A percentile compares a stretch with the other conserved stretches of the same genome.
Conservation (phyloP, 1,140 invertebrate genomes). For the Magallana gigas region DNA sequence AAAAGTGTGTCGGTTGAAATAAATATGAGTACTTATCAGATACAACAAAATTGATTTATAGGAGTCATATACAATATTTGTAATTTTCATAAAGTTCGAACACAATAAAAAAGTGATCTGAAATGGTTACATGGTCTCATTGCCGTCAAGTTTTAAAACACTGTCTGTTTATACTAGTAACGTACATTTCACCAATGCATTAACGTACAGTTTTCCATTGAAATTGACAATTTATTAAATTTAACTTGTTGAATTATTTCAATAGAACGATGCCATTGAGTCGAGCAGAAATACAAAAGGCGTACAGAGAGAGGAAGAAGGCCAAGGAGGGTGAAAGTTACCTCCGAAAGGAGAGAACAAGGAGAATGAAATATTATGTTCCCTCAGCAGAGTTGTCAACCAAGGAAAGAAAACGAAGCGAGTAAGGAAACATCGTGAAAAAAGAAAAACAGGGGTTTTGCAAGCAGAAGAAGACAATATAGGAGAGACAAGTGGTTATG, state of each 20-base stretch:
- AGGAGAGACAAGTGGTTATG: background rate
- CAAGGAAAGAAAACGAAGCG: background rate
- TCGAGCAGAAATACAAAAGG: constrained; percentile 41
- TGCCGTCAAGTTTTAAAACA: background rate
- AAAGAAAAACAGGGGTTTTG: constrained; percentile 2
- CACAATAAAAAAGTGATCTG: background rate
- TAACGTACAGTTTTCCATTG: background rate
- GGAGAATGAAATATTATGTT: constrained; percentile 35
- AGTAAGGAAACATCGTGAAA: constrained; percentile 16
- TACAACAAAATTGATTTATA: too few relatives aligned
- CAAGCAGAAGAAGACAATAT: background rate
- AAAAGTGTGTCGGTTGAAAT: background rate
- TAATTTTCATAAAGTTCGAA: background rate
- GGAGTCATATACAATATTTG: background rate
- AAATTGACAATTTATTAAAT: background rate
- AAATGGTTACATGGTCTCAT: background rate
- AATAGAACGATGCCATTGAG: constrained; percentile 10
- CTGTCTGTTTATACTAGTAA: background rate
- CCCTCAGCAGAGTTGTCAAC: background rate
- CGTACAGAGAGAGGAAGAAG: constrained; percentile 27
- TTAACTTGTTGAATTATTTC: background rate
- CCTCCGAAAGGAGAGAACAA: constrained; percentile 24
- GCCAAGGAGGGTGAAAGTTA: constrained; percentile 15
- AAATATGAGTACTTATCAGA: background rate
- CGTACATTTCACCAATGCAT: background rate